These are phyloP conservation scores for Tauraco hartlaubi DNA, from an alignment of 2,797 vertebrate species.

Conservation along the genomic window DNA sequence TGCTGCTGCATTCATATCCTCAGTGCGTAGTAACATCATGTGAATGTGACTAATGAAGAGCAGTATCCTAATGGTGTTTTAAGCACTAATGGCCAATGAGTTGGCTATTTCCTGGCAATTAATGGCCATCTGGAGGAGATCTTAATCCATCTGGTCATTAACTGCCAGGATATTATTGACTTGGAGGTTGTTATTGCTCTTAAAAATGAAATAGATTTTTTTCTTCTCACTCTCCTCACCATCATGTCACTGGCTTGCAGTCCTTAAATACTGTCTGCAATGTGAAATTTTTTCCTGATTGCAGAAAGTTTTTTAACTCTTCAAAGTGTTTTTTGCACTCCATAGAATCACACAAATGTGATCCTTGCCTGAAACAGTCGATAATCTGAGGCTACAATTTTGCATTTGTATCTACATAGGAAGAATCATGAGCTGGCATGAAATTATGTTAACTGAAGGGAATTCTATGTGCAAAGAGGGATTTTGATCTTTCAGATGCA, in stretches of 20 bases:
- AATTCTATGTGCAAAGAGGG: not conserved
- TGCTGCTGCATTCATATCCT: not conserved
- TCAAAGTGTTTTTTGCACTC: not conserved
- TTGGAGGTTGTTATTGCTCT: constrained; percentile 10
- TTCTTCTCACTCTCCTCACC: not conserved
- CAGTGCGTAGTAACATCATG: not conserved
- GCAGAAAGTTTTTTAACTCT: not conserved
- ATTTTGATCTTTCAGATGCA: not conserved
- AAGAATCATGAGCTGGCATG: not conserved
- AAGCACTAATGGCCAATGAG: constrained; percentile 41
- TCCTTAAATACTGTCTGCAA: not conserved
- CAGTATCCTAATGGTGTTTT: constrained; percentile 21
- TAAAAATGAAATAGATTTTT: constrained; percentile 23
- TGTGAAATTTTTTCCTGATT: not conserved
- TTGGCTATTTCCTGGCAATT: constrained; percentile 73
- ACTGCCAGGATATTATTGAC: constrained; percentile 63
- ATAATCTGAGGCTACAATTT: not conserved
- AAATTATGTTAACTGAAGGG: not conserved
- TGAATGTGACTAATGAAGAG: constrained; percentile 18
- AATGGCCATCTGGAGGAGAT: constrained; percentile 52
- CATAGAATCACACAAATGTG: not conserved
- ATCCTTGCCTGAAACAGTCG: not conserved
- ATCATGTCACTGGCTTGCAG: not conserved
- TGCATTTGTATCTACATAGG: not conserved
- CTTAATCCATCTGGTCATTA: constrained; percentile 55